Percentiles rank a stretch among this genome's conserved stretches.
phyloP scores from a whole-genome alignment of 2,113 vertebrate genomes.

The Falco punctatus region DNA sequence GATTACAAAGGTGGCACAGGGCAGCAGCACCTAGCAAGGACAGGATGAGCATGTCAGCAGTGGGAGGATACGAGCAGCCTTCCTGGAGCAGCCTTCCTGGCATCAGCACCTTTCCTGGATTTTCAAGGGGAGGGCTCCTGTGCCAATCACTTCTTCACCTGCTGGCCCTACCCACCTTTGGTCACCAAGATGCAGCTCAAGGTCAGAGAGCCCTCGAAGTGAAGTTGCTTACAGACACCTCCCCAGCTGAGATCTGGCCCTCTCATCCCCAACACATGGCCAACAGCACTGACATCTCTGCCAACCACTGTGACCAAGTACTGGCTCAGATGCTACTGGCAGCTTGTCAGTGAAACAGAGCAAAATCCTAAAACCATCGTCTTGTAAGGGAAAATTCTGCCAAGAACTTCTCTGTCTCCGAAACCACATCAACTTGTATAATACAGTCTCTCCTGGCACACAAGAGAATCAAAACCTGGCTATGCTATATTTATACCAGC shows the following conservation, averaged over 20 bases:
- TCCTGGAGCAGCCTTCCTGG: background rate
- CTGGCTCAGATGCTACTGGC: background rate
- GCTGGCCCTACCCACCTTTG: background rate
- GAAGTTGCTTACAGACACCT: background rate
- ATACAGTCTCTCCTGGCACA: conserved; percentile 20
- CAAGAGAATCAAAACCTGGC: conserved; percentile 30
- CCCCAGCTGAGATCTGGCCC: background rate
- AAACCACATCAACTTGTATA: conserved; percentile 7
- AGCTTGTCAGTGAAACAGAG: conserved; percentile 28
- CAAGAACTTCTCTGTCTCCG: background rate
- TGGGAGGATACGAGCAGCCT: background rate
- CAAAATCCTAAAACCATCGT: background rate
- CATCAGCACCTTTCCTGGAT: background rate
- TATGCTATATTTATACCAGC: conserved; percentile 46
- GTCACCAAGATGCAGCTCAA: background rate
- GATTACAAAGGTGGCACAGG: background rate
- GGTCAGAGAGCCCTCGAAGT: background rate
- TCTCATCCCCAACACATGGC: background rate
- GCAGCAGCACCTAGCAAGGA: background rate
- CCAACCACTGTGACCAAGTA: background rate
- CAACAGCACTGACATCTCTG: background rate
- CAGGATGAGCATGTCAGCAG: background rate
- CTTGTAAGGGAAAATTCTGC: background rate
- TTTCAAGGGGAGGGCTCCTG: background rate
- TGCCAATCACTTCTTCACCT: background rate